These are phyloP conservation scores for Lasiurus borealis DNA, from an alignment of 2,113 vertebrate species.

Conservation along the genomic window DNA sequence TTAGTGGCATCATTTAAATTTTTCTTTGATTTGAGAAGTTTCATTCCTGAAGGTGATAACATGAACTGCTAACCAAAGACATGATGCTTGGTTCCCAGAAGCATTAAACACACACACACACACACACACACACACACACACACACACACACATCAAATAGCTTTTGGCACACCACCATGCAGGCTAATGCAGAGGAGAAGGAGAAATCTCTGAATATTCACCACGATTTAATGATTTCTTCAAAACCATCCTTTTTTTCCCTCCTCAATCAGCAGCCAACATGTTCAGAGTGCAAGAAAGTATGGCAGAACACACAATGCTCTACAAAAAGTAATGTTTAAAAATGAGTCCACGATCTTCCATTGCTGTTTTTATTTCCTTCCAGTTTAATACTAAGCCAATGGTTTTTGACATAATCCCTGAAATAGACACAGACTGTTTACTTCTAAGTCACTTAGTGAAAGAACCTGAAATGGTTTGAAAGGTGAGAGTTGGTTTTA, in stretches of 20 bases:
- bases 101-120: background rate
- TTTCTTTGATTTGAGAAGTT: conserved; percentile 38
- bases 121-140: too few species aligned
- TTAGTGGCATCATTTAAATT: background rate
- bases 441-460: background rate
- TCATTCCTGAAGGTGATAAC: conserved; percentile 16
- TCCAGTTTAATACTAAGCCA: background rate
- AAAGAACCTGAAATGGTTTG: background rate
- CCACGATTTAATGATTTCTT: conserved; percentile 33
- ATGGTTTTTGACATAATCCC: background rate
- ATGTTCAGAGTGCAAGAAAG: conserved; percentile 8
- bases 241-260: background rate
- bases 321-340: conserved; percentile 16
- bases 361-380: background rate
- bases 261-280: background rate
- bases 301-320: background rate
- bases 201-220: conserved; percentile 42
- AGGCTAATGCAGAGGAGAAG: background rate
- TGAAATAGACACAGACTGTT: conserved; percentile 35
- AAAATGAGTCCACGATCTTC: background rate
- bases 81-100: background rate
- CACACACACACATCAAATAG: background rate
- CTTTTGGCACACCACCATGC: background rate
- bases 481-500: conserved; percentile 1
- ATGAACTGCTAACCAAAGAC: conserved; percentile 39